Conservation (phyloP, 1,140 invertebrate species). For the Popillia japonica region DNA sequence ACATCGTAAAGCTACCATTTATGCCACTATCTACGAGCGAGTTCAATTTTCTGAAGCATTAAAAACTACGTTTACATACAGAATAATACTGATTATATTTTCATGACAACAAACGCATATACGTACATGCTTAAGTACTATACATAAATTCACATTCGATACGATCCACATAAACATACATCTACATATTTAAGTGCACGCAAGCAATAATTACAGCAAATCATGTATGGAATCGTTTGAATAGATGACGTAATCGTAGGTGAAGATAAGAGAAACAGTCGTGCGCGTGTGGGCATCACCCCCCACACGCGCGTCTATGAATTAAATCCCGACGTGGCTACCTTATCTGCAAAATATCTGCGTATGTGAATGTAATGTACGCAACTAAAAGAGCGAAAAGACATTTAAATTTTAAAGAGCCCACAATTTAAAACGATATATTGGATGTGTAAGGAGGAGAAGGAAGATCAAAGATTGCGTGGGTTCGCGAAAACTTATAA, state of each 20-base stretch:
- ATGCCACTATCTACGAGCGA: neutral
- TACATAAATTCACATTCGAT: slow-evolving; percentile 7
- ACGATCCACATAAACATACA: neutral
- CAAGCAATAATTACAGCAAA: slow-evolving; percentile 28
- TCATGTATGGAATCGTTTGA: slow-evolving; percentile 25
- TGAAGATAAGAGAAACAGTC: neutral
- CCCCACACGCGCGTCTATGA: slow-evolving; percentile 26
- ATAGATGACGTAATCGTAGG: slow-evolving; percentile 20
- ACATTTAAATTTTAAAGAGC: slow-evolving; percentile 34
- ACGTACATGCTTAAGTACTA: neutral
- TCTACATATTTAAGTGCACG: neutral
- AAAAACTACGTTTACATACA: neutral
- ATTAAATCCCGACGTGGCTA: neutral
- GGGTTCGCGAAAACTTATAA: neutral
- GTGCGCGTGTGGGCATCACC: neutral
- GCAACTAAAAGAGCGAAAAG: neutral
- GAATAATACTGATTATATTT: neutral
- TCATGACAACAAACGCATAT: neutral
- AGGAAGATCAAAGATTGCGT: neutral
- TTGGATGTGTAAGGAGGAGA: neutral
- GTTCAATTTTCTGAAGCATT: no score
- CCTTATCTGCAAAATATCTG: slow-evolving; percentile 24
- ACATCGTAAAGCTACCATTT: no score
- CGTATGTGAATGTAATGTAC: neutral
- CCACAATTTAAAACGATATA: neutral